Conservation (phyloP, 2,888 invertebrate species). For the Gisinianus flammeolus region DNA sequence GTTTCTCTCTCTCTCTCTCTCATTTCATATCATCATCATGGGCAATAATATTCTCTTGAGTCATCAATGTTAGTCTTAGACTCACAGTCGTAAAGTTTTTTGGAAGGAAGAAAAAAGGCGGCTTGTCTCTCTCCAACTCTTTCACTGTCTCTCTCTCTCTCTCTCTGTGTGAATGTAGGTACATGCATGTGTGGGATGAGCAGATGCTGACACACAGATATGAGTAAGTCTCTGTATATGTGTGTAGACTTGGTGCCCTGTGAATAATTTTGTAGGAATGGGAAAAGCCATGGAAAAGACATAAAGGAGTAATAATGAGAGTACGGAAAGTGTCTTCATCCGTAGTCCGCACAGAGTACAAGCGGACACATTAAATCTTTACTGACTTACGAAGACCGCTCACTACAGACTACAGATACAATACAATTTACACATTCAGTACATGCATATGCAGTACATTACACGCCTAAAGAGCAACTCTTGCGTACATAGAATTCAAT, state of each 20-base stretch:
- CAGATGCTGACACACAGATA: neutral
- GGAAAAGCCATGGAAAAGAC: neutral
- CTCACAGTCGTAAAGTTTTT: neutral
- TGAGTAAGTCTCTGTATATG: neutral
- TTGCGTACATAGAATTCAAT: neutral
- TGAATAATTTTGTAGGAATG: conserved; percentile 11
- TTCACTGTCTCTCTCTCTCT: neutral
- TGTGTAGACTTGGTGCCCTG: neutral
- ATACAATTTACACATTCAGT: neutral
- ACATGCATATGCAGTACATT: neutral
- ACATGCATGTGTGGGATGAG: neutral
- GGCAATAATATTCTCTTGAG: neutral
- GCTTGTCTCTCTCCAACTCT: neutral
- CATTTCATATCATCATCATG: neutral
- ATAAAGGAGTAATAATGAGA: conserved; percentile 16
- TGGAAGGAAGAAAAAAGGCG: conserved; percentile 1
- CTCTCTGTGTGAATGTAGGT: neutral
- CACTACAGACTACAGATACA: neutral
- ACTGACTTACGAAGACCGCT: neutral
- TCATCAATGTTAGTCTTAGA: neutral
- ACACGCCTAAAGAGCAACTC: too few species aligned
- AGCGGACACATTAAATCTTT: conserved; percentile 9
- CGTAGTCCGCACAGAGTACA: neutral
- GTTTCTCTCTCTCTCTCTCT: neutral
- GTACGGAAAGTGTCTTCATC: conserved; percentile 26